These are phyloP conservation scores for Epinephelus moara DNA, from an alignment of 2,113 vertebrate genomes.

Conservation along the genomic window DNA sequence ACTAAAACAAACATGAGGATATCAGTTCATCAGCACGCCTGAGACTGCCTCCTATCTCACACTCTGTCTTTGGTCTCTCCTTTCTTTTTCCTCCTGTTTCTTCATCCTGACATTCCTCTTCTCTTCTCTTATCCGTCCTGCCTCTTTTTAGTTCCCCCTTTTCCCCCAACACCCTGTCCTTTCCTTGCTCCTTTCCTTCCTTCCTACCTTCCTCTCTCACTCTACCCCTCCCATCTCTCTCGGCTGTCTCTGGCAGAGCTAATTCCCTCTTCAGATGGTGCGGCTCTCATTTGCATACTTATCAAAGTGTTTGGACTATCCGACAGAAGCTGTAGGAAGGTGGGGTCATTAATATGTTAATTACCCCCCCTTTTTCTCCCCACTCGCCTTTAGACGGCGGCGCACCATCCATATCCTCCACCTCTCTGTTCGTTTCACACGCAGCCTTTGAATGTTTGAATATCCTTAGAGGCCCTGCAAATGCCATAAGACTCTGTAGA, in stretches of 20 bases:
- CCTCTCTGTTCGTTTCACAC: conserved; percentile 63
- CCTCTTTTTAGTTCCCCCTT: conserved; percentile 8
- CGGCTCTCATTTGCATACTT: conserved; percentile 87
- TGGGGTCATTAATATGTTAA: conserved; percentile 90
- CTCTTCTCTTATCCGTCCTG: conserved; percentile 27
- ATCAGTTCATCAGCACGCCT: conserved; percentile 73
- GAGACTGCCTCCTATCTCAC: conserved; percentile 37
- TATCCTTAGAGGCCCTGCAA: conserved; percentile 64
- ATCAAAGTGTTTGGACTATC: conserved; percentile 89
- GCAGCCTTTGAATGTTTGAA: conserved; percentile 73
- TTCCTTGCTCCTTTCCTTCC: conserved; percentile 32
- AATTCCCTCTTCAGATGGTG: conserved; percentile 85
- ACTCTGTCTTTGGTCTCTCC: conserved; percentile 35
- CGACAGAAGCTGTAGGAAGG: conserved; percentile 86
- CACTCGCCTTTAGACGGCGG: conserved; percentile 57
- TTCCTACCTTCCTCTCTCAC: conserved; percentile 38
- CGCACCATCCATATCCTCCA: conserved; percentile 76
- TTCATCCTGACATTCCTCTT: conserved; percentile 31
- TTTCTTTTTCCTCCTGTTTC: conserved; percentile 38
- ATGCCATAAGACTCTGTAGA: conserved; percentile 69
- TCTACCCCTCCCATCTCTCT: conserved; percentile 59
- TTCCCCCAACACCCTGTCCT: conserved; percentile 14
- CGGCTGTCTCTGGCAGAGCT: conserved; percentile 77
- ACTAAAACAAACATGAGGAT: conserved; percentile 79
- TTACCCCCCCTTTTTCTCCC: conserved; percentile 74